Conservation (phyloP, 2,797 vertebrate genomes). For the Periparus ater region DNA sequence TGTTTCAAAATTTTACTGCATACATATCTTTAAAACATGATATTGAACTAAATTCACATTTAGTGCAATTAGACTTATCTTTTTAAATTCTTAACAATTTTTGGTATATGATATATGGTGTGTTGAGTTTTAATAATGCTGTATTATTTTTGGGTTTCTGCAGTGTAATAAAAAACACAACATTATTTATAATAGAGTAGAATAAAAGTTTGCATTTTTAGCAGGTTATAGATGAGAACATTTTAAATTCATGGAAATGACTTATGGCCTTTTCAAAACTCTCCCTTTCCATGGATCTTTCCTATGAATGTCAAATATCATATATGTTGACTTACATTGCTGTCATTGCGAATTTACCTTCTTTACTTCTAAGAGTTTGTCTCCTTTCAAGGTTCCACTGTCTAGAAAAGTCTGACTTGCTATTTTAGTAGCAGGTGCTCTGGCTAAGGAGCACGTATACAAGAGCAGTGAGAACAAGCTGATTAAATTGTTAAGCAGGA, state of each 20-base stretch:
- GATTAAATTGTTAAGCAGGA: neutral
- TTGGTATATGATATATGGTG: neutral
- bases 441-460: neutral
- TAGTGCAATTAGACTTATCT: neutral
- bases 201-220: neutral
- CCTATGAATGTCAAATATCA: neutral
- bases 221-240: neutral
- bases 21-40: neutral
- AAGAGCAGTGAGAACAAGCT: neutral
- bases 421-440: neutral
- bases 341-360: neutral
- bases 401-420: neutral
- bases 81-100: neutral
- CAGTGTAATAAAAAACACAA: fast-evolving
- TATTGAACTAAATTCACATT: neutral
- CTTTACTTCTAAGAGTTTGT: neutral
- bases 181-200: neutral
- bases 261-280: neutral
- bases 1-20: neutral
- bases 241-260: neutral
- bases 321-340: neutral
- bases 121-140: fast-evolving
- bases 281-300: neutral
- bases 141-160: neutral
- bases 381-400: neutral